Percentiles rank a stretch among this genome's conserved stretches.
phyloP scores from a whole-genome alignment of 2,113 vertebrate species.

The Prunella fulvescens region DNA sequence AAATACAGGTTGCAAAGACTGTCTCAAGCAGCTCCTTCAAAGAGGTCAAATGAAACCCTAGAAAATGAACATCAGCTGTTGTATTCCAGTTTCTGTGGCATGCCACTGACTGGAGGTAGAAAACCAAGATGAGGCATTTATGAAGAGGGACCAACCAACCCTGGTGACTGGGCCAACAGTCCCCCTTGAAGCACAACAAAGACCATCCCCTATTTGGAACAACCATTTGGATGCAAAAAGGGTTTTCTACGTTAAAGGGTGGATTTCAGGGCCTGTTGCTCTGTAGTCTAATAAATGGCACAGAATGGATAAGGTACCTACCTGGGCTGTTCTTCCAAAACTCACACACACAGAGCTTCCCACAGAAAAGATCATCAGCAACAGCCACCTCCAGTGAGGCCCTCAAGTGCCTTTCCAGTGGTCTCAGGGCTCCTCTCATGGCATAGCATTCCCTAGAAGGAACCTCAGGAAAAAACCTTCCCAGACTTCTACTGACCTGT shows the following conservation, averaged over 20 bases:
- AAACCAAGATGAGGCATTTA: not conserved
- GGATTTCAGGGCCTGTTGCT: not conserved
- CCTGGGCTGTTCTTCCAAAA: not conserved
- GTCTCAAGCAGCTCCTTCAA: not conserved
- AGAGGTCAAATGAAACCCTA: not conserved
- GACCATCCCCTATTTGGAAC: not conserved
- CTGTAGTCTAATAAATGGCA: not conserved
- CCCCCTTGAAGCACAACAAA: not conserved
- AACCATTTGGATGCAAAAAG: not conserved
- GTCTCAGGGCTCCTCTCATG: not conserved
- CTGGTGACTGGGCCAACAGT: not conserved
- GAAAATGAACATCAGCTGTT: not conserved
- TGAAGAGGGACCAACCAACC: not conserved
- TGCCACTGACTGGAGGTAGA: not conserved
- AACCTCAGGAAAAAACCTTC: not conserved
- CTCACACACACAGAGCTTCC: not conserved
- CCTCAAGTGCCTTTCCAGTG: not conserved
- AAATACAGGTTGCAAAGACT: not conserved
- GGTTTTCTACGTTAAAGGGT: fast-evolving
- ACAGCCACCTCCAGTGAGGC: not conserved
- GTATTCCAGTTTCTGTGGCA: not conserved
- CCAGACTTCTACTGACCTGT: not conserved
- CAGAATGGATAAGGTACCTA: not conserved
- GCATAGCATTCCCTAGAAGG: not conserved
- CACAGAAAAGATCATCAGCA: not conserved